Evolutionary conservation across 2,113 vertebrate genomes (phyloP).

Genomic region (Lagopus leucura): DNA sequence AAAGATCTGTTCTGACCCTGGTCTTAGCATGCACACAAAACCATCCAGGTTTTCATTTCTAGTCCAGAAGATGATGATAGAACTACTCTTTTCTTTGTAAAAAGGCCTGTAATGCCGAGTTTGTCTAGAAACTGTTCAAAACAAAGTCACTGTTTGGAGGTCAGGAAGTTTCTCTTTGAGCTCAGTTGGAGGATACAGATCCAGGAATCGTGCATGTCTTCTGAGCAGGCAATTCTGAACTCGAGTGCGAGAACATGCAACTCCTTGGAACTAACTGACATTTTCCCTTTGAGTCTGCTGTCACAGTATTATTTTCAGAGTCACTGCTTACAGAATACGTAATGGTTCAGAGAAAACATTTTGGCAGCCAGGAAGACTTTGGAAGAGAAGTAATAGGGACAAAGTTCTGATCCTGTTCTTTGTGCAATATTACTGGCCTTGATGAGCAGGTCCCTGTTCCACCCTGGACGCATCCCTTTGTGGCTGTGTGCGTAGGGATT

Average conservation of each 20-base stretch:
- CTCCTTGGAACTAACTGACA: not conserved
- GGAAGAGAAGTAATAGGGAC: not conserved
- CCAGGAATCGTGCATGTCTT: not conserved
- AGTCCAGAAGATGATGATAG: not conserved
- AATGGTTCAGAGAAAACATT: not conserved
- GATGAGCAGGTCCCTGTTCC: accelerated
- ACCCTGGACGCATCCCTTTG: accelerated
- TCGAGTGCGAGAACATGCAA: accelerated
- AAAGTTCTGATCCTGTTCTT: not conserved
- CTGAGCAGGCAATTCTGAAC: not conserved
- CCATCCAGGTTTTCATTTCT: not conserved
- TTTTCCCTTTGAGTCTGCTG: not conserved
- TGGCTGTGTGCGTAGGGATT: not conserved
- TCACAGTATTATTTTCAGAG: not conserved
- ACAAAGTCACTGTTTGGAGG: not conserved
- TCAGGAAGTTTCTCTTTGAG: not conserved
- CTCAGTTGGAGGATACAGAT: not conserved
- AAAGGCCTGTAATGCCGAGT: not conserved
- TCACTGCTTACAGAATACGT: not conserved
- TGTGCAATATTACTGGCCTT: not conserved
- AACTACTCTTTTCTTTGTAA: not conserved
- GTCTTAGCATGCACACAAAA: not conserved
- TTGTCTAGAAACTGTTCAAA: not conserved
- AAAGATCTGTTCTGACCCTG: slow-evolving; percentile 37
- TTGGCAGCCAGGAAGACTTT: not conserved